Percentiles rank a stretch among this genome's conserved stretches.
These are phyloP conservation scores for Poecilia velifera DNA, from an alignment of 2,797 vertebrate genomes.

Conservation along the genomic window DNA sequence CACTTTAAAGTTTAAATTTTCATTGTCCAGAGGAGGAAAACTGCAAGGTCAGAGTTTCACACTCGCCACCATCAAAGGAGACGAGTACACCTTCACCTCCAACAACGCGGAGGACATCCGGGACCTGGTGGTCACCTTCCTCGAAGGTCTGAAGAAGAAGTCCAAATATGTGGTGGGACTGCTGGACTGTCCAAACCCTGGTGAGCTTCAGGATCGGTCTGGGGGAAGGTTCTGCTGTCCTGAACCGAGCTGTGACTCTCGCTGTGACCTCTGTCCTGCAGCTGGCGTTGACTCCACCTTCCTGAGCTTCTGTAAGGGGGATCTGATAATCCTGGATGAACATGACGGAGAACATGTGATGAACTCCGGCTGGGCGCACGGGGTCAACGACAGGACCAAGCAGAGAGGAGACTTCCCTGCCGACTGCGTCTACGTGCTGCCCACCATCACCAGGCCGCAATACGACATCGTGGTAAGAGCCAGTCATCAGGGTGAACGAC, in stretches of 20 bases:
- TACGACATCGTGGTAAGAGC: conserved; percentile 89
- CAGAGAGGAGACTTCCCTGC: conserved; percentile 94
- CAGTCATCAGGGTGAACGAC: neutral
- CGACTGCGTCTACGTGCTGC: conserved; percentile 92
- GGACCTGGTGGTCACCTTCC: conserved; percentile 91
- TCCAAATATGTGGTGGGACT: conserved; percentile 95
- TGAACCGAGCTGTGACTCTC: accelerated
- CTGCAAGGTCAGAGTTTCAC: conserved; percentile 95
- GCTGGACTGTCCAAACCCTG: conserved; percentile 89
- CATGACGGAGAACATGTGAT: conserved; percentile 90
- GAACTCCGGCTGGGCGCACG: conserved; percentile 93
- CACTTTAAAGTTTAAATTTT: neutral
- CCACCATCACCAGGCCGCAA: conserved; percentile 87
- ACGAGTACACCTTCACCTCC: conserved; percentile 98
- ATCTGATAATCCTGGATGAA: conserved; percentile 92
- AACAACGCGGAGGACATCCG: conserved; percentile 96
- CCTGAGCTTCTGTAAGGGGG: conserved; percentile 92
- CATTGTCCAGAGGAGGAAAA: conserved; percentile 87
- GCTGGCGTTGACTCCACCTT: conserved; percentile 89
- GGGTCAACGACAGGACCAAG: conserved; percentile 91
- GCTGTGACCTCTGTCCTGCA: conserved; percentile 28
- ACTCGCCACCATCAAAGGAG: conserved; percentile 93
- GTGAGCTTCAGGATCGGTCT: conserved; percentile 71
- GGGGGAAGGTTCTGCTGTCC: accelerated
- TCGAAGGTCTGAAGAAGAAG: conserved; percentile 91